A percentile compares a stretch with the other conserved stretches of the same genome.
Evolutionary conservation across 2,797 vertebrate genomes (phyloP).

Genomic region (Urophycis tenuis): DNA sequence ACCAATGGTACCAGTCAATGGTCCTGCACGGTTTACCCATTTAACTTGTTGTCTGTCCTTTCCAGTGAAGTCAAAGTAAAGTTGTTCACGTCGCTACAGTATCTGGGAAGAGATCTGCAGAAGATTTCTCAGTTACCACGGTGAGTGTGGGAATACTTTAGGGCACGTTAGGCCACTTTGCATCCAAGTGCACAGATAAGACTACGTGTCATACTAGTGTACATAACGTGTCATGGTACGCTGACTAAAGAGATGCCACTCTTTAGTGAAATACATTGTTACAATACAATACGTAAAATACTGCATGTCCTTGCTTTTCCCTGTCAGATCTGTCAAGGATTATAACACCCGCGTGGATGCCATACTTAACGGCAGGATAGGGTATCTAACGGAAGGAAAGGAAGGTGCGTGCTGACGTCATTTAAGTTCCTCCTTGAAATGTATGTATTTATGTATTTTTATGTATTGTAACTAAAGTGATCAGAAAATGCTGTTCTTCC

Average conservation of each 20-base stretch:
- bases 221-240: background rate
- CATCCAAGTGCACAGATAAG: background rate
- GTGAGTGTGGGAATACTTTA: conserved; percentile 55
- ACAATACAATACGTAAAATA: conserved; percentile 1
- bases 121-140: conserved; percentile 67
- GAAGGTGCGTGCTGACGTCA: conserved; percentile 61
- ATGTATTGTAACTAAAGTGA: background rate
- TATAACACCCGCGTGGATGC: conserved; percentile 42
- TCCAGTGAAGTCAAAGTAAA: conserved; percentile 72
- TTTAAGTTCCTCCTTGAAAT: background rate
- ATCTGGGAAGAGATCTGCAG: conserved; percentile 72
- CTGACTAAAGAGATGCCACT: background rate
- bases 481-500: conserved; percentile 7
- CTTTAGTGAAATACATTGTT: background rate
- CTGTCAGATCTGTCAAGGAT: conserved; percentile 48
- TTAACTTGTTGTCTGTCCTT: conserved; percentile 17
- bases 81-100: conserved; percentile 68
- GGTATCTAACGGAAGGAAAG: conserved; percentile 63
- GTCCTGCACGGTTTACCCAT: background rate
- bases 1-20: background rate
- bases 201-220: background rate
- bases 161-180: background rate
- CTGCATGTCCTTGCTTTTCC: background rate
- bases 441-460: too few relatives aligned
- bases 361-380: conserved; percentile 73